Evolutionary conservation across 2,797 vertebrate genomes (phyloP).

Genomic region (Liparis tanakae): DNA sequence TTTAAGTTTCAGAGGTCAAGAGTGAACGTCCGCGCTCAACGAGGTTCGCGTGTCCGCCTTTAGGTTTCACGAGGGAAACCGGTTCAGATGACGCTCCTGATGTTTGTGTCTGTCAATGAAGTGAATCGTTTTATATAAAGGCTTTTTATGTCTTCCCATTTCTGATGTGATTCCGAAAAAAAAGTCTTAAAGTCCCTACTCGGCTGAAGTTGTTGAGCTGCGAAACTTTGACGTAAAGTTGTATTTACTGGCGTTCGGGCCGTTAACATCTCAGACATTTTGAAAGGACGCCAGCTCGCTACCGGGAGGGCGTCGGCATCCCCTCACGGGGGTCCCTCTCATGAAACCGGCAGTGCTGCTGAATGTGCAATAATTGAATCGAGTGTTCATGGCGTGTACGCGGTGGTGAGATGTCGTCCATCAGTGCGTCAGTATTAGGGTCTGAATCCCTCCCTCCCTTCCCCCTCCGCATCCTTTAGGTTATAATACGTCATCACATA

Average conservation of each 20-base stretch:
- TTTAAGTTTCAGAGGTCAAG: background rate
- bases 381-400: slow-evolving; percentile 41
- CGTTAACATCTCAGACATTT: slow-evolving; percentile 23
- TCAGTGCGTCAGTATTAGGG: slow-evolving; percentile 57
- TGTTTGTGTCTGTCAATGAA: slow-evolving; percentile 24
- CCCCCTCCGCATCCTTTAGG: background rate
- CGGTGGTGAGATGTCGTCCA: slow-evolving; percentile 24
- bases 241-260: slow-evolving; percentile 40
- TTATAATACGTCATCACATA: slow-evolving; percentile 24
- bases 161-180: slow-evolving; percentile 35
- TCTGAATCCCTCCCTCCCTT: slow-evolving; percentile 25
- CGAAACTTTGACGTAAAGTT: slow-evolving; percentile 24
- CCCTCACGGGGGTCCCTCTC: slow-evolving; percentile 14
- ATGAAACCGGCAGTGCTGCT: slow-evolving; percentile 36
- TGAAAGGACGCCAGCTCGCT: background rate
- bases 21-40: background rate
- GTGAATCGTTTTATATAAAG: slow-evolving; percentile 17
- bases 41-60: background rate
- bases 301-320: background rate
- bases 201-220: slow-evolving; percentile 18
- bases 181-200: slow-evolving; percentile 36
- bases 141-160: slow-evolving; percentile 22
- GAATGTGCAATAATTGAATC: slow-evolving; percentile 52
- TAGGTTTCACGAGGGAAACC: background rate
- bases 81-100: slow-evolving; percentile 19